Evolutionary conservation across 1,140 invertebrate genomes (phyloP), one percentile per base, ranked within the genome.

Genomic region (Dreissena polymorpha): DNA sequence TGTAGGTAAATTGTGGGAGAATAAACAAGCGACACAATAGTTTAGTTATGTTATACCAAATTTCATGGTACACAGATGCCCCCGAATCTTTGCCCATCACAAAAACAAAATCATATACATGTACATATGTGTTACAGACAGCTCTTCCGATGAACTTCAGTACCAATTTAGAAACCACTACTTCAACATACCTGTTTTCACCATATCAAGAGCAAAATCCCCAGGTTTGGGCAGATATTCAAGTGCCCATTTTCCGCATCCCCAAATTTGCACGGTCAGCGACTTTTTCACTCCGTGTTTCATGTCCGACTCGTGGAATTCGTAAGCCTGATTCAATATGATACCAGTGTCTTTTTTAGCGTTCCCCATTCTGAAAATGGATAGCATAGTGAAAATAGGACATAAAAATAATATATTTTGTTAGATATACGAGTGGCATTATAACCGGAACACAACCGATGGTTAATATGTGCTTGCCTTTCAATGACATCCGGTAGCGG

Each of bases 231-330:
- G 79, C n/a, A 63, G n/a, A 53, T 73, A 74, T 14, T 65, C 71
- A 27, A 73, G 49, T 0, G 69, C 49, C 79, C 79, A 83, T 69
- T 83, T 74, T 21, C 74, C 49, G 50, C 80, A 83, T 10, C 64
- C 65, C 64, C 65, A 63, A 12, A 83, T 21, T 49, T 83, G 80
- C 10, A 83, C 71, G 6, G 72, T 74, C 13, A 83, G 14, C 25
- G 60, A 53, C 53, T 83, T 83, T 51, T 75, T 67, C 63, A 83
- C 50, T 1, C 80, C 80, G 53, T 75, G 50, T 18, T 83, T 83
- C 72, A 75, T 83, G 21, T 83, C 72, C 2, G 39, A 39, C 60
- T 83, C 71, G 12, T 83, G 64, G 29, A 83, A 83, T n/a, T 83
- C 80, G 39, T 75, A 83, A n/a, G 53, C 49, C 23, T 67, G 64